These are phyloP conservation scores for Nomada ruficornis DNA, from an alignment of 2,888 invertebrate species.

Conservation along the genomic window DNA sequence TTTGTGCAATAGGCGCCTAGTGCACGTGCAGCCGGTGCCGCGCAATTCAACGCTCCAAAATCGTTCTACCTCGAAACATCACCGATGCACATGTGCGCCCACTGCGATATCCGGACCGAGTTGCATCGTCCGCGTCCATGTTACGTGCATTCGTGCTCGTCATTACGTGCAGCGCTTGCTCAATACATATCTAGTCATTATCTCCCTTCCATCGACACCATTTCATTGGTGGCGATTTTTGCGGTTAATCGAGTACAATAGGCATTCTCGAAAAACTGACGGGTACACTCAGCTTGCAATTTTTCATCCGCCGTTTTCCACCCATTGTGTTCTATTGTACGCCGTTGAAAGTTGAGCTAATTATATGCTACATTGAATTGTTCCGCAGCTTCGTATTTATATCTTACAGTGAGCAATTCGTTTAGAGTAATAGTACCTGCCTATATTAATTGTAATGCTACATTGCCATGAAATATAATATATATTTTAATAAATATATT, in stretches of 20 bases:
- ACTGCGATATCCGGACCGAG: slow-evolving; percentile 69
- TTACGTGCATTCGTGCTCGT: slow-evolving; percentile 72
- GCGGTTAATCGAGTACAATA: background rate
- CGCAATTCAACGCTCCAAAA: slow-evolving; percentile 79
- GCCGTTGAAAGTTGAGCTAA: background rate
- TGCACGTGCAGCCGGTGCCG: slow-evolving; percentile 82
- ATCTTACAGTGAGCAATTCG: too few species aligned
- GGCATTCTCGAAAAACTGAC: background rate
- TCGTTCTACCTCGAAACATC: slow-evolving; percentile 80
- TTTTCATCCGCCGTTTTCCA: too few species aligned
- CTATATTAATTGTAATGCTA: too few species aligned
- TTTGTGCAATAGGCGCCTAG: slow-evolving; percentile 83
- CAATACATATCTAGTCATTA: slow-evolving; percentile 55
- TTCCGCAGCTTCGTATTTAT: background rate
- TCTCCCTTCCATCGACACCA: slow-evolving; percentile 17
- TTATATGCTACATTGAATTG: background rate
- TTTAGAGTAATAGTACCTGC: too few species aligned
- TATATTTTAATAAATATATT: too few species aligned
- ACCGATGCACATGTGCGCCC: slow-evolving; percentile 76
- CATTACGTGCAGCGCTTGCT: slow-evolving; percentile 65
- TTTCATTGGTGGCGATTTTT: background rate
- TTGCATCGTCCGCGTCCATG: slow-evolving; percentile 60
- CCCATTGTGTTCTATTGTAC: too few species aligned
- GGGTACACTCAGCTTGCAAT: background rate
- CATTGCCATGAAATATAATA: too few species aligned